phyloP scores from a whole-genome alignment of 2,888 invertebrate genomes.

The Conomelus anceps region DNA sequence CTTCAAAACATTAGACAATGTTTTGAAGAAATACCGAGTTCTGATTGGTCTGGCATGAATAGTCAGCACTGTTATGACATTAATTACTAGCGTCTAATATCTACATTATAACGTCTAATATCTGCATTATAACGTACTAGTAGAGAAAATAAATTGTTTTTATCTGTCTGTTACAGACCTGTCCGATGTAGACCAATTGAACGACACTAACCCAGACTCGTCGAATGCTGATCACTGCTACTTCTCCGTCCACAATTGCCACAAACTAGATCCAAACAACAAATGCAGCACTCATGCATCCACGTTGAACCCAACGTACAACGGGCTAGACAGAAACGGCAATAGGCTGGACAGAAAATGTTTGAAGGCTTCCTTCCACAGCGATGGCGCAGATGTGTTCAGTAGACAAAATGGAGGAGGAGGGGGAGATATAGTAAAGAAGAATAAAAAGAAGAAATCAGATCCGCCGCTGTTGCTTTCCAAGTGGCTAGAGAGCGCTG shows the following conservation, averaged over 20 bases:
- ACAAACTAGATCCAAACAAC: not conserved
- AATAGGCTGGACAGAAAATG: not conserved
- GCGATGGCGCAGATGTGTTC: not conserved
- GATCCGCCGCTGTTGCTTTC: conserved; percentile 53
- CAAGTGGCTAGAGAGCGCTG: conserved; percentile 71
- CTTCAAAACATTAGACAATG: too few species aligned
- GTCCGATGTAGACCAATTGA: not conserved
- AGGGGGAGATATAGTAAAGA: not conserved
- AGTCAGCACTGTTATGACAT: too few species aligned
- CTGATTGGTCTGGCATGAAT: too few species aligned
- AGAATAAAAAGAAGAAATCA: conserved; percentile 25
- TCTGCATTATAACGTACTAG: too few species aligned
- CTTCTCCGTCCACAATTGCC: conserved; percentile 21
- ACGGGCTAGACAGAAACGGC: not conserved
- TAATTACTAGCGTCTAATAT: too few species aligned
- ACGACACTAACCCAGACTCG: not conserved
- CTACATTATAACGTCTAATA: too few species aligned
- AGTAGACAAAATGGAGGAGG: not conserved
- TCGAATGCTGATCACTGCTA: conserved; percentile 40
- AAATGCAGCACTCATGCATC: too few species aligned
- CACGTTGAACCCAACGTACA: too few species aligned
- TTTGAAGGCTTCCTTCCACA: not conserved
- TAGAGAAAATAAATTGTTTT: too few species aligned
- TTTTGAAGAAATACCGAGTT: too few species aligned
- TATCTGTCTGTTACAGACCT: not conserved